These are phyloP conservation scores for Condylura cristata DNA, from an alignment of 2,113 vertebrate genomes.

Conservation along the genomic window DNA sequence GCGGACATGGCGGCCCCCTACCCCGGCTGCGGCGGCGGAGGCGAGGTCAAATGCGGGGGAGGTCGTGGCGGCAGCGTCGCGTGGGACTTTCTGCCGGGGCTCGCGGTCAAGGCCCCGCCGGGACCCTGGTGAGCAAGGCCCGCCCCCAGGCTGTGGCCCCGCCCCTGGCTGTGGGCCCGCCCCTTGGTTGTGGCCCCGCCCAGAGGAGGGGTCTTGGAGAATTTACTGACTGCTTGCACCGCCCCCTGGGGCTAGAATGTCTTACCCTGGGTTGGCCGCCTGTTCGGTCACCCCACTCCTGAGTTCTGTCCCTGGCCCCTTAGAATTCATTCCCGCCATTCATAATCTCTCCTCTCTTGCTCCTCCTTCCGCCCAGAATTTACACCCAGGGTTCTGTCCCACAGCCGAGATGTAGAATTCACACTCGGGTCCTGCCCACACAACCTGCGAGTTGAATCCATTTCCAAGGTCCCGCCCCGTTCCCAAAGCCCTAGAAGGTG, in stretches of 20 bases:
- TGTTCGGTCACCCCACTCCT: not conserved
- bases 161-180: not conserved
- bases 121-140: conserved; percentile 90
- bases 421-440: not conserved
- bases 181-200: not conserved
- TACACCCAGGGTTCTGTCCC: not conserved
- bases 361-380: not conserved
- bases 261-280: not conserved
- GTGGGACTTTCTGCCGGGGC: conserved; percentile 94
- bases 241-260: not conserved
- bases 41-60: conserved; percentile 87
- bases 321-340: not conserved
- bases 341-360: not conserved
- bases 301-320: not conserved
- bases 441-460: not conserved
- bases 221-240: not conserved
- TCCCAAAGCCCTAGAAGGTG: not conserved
- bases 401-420: not conserved
- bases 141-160: not conserved
- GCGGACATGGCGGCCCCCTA: conserved; percentile 90
- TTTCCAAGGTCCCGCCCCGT: too few species aligned
- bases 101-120: conserved; percentile 91
- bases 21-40: conserved; percentile 76
- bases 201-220: not conserved
- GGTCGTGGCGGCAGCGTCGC: conserved; percentile 87